Conservation (phyloP, 2,797 vertebrate genomes). For the Sebastes taczanowskii region DNA sequence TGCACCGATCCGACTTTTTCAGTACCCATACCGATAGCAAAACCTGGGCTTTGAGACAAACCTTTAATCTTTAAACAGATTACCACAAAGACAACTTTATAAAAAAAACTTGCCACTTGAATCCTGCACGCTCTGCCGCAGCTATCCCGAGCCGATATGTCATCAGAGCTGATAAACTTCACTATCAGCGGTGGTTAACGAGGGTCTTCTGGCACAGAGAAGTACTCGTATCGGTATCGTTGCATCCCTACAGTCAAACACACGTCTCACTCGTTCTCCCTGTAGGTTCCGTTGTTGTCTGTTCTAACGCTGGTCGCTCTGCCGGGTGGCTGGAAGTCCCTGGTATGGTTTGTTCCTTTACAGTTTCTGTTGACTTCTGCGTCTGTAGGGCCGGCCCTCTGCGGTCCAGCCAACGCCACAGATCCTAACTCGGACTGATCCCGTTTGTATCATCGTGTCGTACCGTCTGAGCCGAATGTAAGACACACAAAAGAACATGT, state of each 20-base stretch:
- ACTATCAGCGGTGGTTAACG: constrained; percentile 21
- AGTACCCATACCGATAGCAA: too few relatives aligned
- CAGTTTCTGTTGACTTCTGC: too few relatives aligned
- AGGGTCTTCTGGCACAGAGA: too few relatives aligned
- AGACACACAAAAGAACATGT: constrained; percentile 1
- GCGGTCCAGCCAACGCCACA: not conserved
- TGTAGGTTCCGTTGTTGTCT: too few relatives aligned
- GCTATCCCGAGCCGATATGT: constrained; percentile 1
- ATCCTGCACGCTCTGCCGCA: not conserved
- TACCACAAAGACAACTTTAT: not conserved
- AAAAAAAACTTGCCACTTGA: not conserved
- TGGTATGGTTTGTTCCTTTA: too few relatives aligned
- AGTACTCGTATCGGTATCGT: too few relatives aligned
- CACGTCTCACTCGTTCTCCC: too few relatives aligned
- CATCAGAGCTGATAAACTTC: constrained; percentile 41
- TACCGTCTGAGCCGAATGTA: constrained; percentile 32
- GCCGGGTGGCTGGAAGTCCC: too few relatives aligned
- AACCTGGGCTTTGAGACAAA: not conserved
- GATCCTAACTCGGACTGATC: constrained; percentile 21
- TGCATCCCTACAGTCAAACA: too few relatives aligned
- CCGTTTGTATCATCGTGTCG: constrained; percentile 19
- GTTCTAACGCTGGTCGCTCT: too few relatives aligned
- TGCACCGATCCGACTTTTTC: too few relatives aligned
- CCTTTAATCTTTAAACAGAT: not conserved
- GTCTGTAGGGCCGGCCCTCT: too few relatives aligned